A percentile compares a stretch with the other conserved stretches of the same genome.
phyloP scores from a whole-genome alignment of 2,113 vertebrate species.

The Macquaria australasica region DNA sequence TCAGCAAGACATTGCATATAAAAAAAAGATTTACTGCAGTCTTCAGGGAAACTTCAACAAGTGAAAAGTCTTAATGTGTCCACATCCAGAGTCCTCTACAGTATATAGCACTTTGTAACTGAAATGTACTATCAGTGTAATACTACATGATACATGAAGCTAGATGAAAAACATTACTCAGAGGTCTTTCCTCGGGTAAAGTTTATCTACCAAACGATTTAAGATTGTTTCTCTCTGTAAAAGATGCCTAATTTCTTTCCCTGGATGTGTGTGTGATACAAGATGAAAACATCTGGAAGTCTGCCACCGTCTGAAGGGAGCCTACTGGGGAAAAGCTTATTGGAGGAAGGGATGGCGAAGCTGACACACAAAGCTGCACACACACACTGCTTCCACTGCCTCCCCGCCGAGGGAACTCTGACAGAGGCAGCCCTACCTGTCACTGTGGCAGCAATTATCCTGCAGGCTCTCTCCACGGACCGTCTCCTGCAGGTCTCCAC shows the following conservation, averaged over 20 bases:
- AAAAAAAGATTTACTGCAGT: conserved; percentile 37
- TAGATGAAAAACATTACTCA: conserved; percentile 29
- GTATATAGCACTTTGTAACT: background rate
- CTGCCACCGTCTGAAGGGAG: conserved; percentile 68
- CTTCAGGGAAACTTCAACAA: conserved; percentile 39
- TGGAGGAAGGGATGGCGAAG: conserved; percentile 55
- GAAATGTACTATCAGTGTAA: background rate
- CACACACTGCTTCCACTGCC: conserved; percentile 49
- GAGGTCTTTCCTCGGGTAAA: conserved; percentile 24
- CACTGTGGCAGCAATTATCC: conserved; percentile 85
- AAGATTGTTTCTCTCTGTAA: conserved; percentile 28
- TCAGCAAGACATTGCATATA: conserved; percentile 25
- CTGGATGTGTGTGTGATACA: conserved; percentile 47
- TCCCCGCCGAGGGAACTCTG: conserved; percentile 77
- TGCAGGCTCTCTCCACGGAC: conserved; percentile 79
- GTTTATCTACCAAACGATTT: conserved; percentile 29
- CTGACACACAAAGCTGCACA: conserved; percentile 40
- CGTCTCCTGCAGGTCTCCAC: conserved; percentile 79
- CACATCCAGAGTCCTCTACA: background rate
- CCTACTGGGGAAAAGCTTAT: conserved; percentile 70
- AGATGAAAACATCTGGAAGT: conserved; percentile 80
- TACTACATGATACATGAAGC: conserved; percentile 2
- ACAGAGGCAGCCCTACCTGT: conserved; percentile 84
- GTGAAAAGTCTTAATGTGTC: conserved; percentile 3
- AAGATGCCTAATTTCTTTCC: conserved; percentile 38